A percentile compares a stretch with the other conserved stretches of the same genome.
Conservation (phyloP, 2,888 invertebrate species). For the Camptogramma bilineatum region DNA sequence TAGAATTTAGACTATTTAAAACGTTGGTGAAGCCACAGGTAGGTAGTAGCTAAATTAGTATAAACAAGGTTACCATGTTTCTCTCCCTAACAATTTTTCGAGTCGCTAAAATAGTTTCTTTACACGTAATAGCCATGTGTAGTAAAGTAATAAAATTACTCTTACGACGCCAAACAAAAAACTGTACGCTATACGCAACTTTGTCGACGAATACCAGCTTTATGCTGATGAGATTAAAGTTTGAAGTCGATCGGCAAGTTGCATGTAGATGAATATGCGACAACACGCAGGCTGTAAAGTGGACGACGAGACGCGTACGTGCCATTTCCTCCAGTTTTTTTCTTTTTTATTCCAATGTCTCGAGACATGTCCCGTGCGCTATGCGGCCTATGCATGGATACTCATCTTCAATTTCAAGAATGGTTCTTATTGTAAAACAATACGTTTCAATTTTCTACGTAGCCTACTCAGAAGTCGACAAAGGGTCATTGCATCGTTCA, state of each 20-base stretch:
- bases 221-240: slow-evolving; percentile 32
- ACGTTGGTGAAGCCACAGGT: too few relatives aligned
- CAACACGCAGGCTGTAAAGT: slow-evolving; percentile 60
- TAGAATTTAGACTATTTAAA: too few relatives aligned
- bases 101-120: slow-evolving; percentile 66
- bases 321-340: slow-evolving; percentile 57
- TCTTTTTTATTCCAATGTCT: slow-evolving; percentile 56
- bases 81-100: slow-evolving; percentile 33
- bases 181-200: slow-evolving; percentile 42
- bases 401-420: background rate
- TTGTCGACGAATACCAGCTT: slow-evolving; percentile 3
- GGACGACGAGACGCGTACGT: slow-evolving; percentile 45
- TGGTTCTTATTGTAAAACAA: slow-evolving; percentile 3
- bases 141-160: slow-evolving; percentile 72
- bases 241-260: slow-evolving; percentile 34
- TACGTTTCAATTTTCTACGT: slow-evolving; percentile 13
- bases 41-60: too few relatives aligned
- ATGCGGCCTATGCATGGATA: slow-evolving; percentile 61
- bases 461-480: slow-evolving; percentile 6
- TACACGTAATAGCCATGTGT: slow-evolving; percentile 57
- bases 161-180: slow-evolving; percentile 25
- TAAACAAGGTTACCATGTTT: too few relatives aligned
- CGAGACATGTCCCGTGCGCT: slow-evolving; percentile 63
- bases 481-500: slow-evolving; percentile 23
- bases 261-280: slow-evolving; percentile 57